These are phyloP conservation scores for Lottia gigantea DNA, from an alignment of 2,888 invertebrate species.

Conservation along the genomic window DNA sequence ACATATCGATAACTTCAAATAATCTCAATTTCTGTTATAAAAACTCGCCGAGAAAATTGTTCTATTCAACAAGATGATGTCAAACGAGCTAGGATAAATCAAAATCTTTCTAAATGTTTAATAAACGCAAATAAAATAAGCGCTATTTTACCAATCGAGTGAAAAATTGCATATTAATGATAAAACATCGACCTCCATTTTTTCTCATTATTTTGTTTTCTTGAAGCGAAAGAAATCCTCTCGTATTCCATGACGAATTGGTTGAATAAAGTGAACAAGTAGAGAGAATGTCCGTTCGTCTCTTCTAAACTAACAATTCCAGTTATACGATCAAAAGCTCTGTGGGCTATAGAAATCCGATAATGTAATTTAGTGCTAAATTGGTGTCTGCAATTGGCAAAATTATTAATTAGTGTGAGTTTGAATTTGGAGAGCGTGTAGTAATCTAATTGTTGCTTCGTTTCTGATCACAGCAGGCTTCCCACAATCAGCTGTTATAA, in stretches of 20 bases:
- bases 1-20: slow-evolving; percentile 10
- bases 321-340: slow-evolving; percentile 23
- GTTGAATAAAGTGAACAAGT: background rate
- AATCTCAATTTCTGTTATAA: background rate
- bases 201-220: background rate
- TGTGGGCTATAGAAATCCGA: slow-evolving; percentile 27
- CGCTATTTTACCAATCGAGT: background rate
- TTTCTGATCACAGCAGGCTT: slow-evolving; percentile 9
- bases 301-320: slow-evolving; percentile 21
- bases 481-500: background rate
- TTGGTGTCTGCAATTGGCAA: slow-evolving; percentile 31
- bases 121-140: background rate
- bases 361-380: slow-evolving; percentile 29
- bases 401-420: slow-evolving; percentile 35
- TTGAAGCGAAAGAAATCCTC: slow-evolving; percentile 2
- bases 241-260: background rate
- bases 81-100: background rate
- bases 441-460: slow-evolving; percentile 24
- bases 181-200: background rate
- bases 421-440: slow-evolving; percentile 26
- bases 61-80: slow-evolving; percentile 4
- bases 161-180: slow-evolving; percentile 11
- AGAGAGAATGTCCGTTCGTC: slow-evolving; percentile 1
- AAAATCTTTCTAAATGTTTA: background rate
- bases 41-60: background rate